phyloP scores from a whole-genome alignment of 2,797 vertebrate genomes.

The Spinus pinus region DNA sequence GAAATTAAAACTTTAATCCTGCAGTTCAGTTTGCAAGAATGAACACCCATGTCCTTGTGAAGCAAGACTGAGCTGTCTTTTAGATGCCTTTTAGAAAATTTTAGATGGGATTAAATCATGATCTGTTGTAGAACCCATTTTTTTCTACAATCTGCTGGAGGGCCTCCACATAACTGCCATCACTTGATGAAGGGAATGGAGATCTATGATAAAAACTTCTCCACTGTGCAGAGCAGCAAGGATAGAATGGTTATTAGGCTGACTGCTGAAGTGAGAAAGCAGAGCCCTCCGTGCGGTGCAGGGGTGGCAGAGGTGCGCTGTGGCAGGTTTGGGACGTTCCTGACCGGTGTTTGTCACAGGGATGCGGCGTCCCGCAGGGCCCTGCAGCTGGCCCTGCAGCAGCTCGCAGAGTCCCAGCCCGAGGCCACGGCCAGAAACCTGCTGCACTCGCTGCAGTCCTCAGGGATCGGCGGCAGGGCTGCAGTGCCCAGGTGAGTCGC shows the following conservation, averaged over 20 bases:
- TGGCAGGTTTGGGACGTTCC: not conserved
- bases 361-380: constrained; percentile 92
- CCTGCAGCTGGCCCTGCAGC: constrained; percentile 85
- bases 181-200: not conserved
- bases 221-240: not conserved
- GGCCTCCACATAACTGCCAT: not conserved
- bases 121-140: not conserved
- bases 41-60: not conserved
- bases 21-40: not conserved
- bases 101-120: not conserved
- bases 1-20: not conserved
- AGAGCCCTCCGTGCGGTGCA: not conserved
- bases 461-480: constrained; percentile 85
- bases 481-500: constrained; percentile 83
- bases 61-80: not conserved
- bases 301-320: not conserved
- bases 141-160: not conserved
- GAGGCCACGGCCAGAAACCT: constrained; percentile 86
- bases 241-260: not conserved
- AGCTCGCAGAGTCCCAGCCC: constrained; percentile 87
- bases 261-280: not conserved
- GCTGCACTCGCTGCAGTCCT: constrained; percentile 86
- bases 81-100: not conserved
- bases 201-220: not conserved
- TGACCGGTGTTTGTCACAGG: constrained; percentile 32